These are phyloP conservation scores for Liasis olivaceus DNA, from an alignment of 2,797 vertebrate genomes.

Conservation along the genomic window DNA sequence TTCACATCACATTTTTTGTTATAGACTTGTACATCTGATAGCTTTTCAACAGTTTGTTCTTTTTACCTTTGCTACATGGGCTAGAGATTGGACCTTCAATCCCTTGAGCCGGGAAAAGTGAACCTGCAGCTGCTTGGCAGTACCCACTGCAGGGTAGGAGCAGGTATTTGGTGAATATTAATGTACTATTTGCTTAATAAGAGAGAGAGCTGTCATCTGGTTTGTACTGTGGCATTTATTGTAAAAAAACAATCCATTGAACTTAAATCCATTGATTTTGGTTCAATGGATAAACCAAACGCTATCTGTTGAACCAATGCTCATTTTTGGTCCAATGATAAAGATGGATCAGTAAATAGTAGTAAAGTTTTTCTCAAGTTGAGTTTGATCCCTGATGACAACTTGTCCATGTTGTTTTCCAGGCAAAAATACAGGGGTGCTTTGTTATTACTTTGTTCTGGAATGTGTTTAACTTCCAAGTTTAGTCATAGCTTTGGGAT, in stretches of 20 bases:
- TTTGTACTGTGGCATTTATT: not conserved
- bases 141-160: not conserved
- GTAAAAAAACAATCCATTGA: not conserved
- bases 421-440: no score
- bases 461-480: no score
- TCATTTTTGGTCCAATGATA: not conserved
- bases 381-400: no score
- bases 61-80: not conserved
- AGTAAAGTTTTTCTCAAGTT: no score
- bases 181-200: not conserved
- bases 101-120: not conserved
- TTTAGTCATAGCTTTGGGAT: no score
- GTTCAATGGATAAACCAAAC: not conserved
- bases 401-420: no score
- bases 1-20: not conserved
- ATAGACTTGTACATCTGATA: not conserved
- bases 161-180: not conserved
- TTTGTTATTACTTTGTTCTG: no score
- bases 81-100: no score
- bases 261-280: not conserved
- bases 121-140: not conserved
- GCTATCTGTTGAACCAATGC: not conserved
- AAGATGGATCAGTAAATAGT: not conserved
- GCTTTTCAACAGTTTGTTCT: not conserved
- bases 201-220: not conserved